Evolutionary conservation across 2,113 vertebrate species (phyloP).

Genomic region (Fulica atra): DNA sequence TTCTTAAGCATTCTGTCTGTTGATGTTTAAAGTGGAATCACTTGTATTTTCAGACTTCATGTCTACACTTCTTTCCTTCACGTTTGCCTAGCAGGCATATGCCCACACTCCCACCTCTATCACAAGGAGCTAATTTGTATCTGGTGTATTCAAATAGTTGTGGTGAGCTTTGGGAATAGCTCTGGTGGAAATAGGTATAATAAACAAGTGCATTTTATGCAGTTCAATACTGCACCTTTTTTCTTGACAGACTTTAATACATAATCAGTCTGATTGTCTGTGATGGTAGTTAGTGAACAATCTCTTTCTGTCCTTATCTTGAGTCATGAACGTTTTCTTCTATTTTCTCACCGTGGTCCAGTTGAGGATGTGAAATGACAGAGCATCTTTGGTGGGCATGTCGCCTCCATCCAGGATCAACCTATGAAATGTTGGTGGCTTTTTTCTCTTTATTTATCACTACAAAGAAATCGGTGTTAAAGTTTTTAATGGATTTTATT

Average conservation of each 20-base stretch:
- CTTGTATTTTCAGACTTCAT: constrained; percentile 1
- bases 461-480: not conserved
- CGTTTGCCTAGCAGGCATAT: constrained; percentile 19
- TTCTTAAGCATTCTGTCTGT: not conserved
- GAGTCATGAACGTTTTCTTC: too few relatives aligned
- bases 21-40: not conserved
- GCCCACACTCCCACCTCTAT: not conserved
- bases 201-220: not conserved
- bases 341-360: too few relatives aligned
- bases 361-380: too few relatives aligned
- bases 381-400: too few relatives aligned
- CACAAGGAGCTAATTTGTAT: not conserved
- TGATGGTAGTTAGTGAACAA: too few relatives aligned
- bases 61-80: not conserved
- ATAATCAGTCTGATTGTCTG: too few relatives aligned
- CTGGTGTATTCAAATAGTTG: not conserved
- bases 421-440: too few relatives aligned
- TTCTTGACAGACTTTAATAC: not conserved
- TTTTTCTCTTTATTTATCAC: too few relatives aligned
- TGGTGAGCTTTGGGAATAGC: not conserved
- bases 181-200: not conserved
- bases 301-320: too few relatives aligned
- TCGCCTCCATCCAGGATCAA: too few relatives aligned
- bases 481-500: not conserved
- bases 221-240: not conserved